These are phyloP conservation scores for Euphonia xanthogaster DNA, from an alignment of 2,797 vertebrate genomes.

Conservation along the genomic window DNA sequence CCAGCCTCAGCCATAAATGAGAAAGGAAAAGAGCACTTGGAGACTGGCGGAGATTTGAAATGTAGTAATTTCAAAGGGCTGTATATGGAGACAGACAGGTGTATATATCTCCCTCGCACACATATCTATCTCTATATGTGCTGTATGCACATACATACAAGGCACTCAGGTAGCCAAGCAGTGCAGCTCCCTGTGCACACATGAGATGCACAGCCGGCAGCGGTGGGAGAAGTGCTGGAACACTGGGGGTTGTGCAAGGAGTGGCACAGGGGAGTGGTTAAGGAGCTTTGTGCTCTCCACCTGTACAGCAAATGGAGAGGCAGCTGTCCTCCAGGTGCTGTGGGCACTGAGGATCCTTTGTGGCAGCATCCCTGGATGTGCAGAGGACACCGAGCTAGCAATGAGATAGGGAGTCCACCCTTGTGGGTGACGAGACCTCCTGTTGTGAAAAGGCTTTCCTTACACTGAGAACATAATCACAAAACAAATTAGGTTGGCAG, in stretches of 20 bases:
- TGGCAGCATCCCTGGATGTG: neutral
- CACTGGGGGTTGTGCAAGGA: rapidly evolving
- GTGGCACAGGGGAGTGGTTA: neutral
- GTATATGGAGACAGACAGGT: rapidly evolving
- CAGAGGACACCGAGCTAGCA: neutral
- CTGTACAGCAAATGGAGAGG: neutral
- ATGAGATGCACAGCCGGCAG: rapidly evolving
- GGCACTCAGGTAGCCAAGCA: rapidly evolving
- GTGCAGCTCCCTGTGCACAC: neutral
- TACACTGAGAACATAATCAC: neutral
- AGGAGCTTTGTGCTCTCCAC: neutral
- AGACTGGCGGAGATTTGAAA: neutral
- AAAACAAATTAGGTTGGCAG: neutral
- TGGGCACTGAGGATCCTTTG: neutral
- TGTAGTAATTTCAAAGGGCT: neutral
- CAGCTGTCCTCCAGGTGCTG: neutral
- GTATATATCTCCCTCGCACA: rapidly evolving
- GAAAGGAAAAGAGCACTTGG: neutral
- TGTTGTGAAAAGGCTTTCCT: neutral
- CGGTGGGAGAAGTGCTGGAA: rapidly evolving
- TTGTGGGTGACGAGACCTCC: rapidly evolving
- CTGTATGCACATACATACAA: rapidly evolving
- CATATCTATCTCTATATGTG: rapidly evolving
- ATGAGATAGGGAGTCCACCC: rapidly evolving
- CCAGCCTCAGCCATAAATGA: neutral